Conservation (phyloP, 2,797 vertebrate species). For the Myoxocephalus aenaeus region DNA sequence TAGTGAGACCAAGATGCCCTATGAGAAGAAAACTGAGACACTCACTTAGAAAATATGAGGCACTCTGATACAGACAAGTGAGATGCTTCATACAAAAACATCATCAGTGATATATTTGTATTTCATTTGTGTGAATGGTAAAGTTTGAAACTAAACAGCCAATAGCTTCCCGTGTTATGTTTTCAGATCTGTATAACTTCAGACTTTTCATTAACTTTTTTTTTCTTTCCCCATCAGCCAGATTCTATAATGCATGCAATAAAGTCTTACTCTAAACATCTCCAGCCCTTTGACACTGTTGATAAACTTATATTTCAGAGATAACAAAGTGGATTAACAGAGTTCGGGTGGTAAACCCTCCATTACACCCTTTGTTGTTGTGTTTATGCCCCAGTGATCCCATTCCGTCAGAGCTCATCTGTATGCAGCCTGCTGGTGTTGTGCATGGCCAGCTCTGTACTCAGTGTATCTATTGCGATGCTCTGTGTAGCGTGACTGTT, state of each 20-base stretch:
- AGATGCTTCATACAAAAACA: not conserved
- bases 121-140: not conserved
- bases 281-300: slow-evolving; percentile 21
- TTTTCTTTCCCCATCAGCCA: not conserved
- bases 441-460: slow-evolving; percentile 62
- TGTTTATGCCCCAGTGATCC: slow-evolving; percentile 67
- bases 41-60: not conserved
- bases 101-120: not conserved
- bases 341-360: slow-evolving; percentile 54
- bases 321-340: slow-evolving; percentile 46
- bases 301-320: slow-evolving; percentile 36
- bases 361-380: slow-evolving; percentile 63
- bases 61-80: not conserved
- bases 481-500: slow-evolving; percentile 74
- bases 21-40: slow-evolving; percentile 2
- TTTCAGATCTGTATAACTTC: not conserved
- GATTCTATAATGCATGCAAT: slow-evolving; percentile 1
- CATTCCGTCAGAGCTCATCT: slow-evolving; percentile 64
- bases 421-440: slow-evolving; percentile 68
- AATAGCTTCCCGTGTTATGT: not conserved
- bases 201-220: not conserved
- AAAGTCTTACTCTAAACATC: slow-evolving; percentile 5
- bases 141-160: not conserved
- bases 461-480: slow-evolving; percentile 74
- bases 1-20: slow-evolving; percentile 25